phyloP scores from a whole-genome alignment of 2,888 invertebrate species.

The Eupithecia subumbrata region DNA sequence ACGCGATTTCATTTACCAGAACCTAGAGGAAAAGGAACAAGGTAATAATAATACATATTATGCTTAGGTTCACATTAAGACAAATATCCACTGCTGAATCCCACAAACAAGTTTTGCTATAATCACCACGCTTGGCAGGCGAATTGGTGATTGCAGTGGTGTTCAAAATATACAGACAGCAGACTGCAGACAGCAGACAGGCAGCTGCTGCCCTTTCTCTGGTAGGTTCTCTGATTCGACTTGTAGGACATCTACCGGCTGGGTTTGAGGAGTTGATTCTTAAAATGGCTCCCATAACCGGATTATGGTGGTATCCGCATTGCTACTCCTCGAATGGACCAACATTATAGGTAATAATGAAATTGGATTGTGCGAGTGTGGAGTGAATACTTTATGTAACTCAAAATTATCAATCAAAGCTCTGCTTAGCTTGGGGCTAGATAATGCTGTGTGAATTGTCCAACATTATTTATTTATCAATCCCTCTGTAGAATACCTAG shows the following conservation, averaged over 20 bases:
- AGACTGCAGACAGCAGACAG: not conserved
- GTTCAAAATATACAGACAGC: not conserved
- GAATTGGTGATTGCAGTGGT: no score
- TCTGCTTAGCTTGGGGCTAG: no score
- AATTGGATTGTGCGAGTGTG: not conserved
- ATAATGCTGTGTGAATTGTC: no score
- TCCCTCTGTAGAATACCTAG: no score
- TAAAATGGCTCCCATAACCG: not conserved
- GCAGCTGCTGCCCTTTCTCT: not conserved
- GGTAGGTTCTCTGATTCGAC: no score
- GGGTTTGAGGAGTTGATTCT: not conserved
- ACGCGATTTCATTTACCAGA: conserved; percentile 86
- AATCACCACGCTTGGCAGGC: not conserved
- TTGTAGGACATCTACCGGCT: not conserved
- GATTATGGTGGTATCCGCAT: not conserved
- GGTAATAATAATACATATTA: conserved; percentile 54
- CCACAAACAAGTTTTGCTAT: not conserved
- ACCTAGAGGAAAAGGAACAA: conserved; percentile 83
- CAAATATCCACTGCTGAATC: not conserved
- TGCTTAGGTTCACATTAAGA: not conserved
- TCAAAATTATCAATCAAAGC: no score
- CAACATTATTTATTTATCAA: no score
- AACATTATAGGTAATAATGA: not conserved
- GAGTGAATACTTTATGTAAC: not conserved
- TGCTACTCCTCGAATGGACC: not conserved